A percentile compares a stretch with the other conserved stretches of the same genome.
Evolutionary conservation across 2,888 invertebrate genomes (phyloP).

Genomic region (Autographa pulchrina): DNA sequence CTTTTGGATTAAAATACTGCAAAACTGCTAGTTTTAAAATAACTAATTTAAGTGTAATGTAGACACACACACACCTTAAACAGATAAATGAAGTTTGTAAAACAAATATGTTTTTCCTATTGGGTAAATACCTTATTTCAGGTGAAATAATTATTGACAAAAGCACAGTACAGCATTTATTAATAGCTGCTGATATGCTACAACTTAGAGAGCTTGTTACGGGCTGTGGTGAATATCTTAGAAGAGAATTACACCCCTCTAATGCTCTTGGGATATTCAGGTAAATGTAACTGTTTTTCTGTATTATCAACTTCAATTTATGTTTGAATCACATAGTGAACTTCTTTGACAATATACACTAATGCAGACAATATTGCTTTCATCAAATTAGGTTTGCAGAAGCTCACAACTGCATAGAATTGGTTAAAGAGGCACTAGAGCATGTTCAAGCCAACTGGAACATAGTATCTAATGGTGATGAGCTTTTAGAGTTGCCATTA

Average conservation of each 20-base stretch:
- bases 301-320: conserved; percentile 5
- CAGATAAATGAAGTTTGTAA: not conserved
- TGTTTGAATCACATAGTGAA: conserved; percentile 1
- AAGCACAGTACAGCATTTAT: conserved; percentile 96
- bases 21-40: too few relatives aligned
- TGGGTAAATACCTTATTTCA: conserved; percentile 63
- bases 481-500: conserved; percentile 95
- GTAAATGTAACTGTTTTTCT: conserved; percentile 71
- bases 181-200: conserved; percentile 97
- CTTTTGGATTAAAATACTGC: too few relatives aligned
- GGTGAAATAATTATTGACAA: conserved; percentile 92
- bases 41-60: too few relatives aligned
- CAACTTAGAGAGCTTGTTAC: conserved; percentile 94
- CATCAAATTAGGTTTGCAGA: conserved; percentile 93
- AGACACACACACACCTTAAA: not conserved
- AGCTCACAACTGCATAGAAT: conserved; percentile 94
- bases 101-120: not conserved
- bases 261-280: conserved; percentile 97
- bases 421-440: conserved; percentile 93
- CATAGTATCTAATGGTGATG: conserved; percentile 93
- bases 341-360: conserved; percentile 28
- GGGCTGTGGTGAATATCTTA: conserved; percentile 95
- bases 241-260: conserved; percentile 94
- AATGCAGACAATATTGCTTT: conserved; percentile 47
- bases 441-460: conserved; percentile 96